Base-by-base conservation (phyloP, 2,888 invertebrate genomes). In the Sussaba pulchella region DNA sequence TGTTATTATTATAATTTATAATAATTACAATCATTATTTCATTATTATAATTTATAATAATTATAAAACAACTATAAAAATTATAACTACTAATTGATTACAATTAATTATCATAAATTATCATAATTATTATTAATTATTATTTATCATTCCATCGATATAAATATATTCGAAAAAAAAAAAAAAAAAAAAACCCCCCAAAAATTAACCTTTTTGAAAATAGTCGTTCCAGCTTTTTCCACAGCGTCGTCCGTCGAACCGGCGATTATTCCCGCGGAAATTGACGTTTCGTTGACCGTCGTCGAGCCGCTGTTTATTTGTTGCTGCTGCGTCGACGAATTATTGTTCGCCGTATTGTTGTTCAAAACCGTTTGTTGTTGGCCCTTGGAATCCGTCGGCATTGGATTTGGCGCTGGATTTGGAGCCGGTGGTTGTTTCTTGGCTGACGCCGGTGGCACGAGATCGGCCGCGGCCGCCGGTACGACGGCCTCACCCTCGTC, bases 401-500 rank as follows among this genome's bases (percentile, higher is more conserved):
- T 85, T 43, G 88, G 86, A 85, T 88, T 89, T 41, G 89, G 86
- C 24, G 87, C 70, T 41, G 91, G 87, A 83, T 90, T 92, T 67
- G 89, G 88, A 50, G 89, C 84, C 17, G 87, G 87, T 31, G 91
- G 88, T 80, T 90, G 90, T 78, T 91, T 92, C 75, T 92, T 91
- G 6, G 89, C 88, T 3, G 90, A 90, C 52, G 92, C 88, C 14
- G 91, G 91, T 26, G 92, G 91, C 41, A 92, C 92, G 41, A 93
- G 85, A 84, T 92, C 91, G 17, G 91, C 90, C 8, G 91, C 88
- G 1, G 94, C 91, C 21, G 93, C 92, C 19, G 94, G 93, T 31
- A 93, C 93, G 17, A 94, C 94, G 14, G 94, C 93, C 87, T 95
- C 95, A 82, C 96, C 96, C 89, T 98, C 98, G 81, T 97, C 96